Base-by-base conservation (phyloP, 2,888 invertebrate species). In the Xestia sexstrigata region DNA sequence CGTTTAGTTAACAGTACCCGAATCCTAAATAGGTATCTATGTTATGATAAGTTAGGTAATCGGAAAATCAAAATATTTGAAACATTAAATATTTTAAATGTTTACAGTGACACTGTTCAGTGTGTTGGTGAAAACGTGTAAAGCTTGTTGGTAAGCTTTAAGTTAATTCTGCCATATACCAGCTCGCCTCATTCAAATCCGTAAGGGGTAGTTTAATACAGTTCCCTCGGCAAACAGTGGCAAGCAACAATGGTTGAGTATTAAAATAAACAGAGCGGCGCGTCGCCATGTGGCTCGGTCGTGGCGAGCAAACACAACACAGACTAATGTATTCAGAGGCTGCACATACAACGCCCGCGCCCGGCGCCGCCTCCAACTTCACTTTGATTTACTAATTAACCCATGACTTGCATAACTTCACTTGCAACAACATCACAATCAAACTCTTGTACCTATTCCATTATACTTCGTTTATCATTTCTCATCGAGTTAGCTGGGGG, bases 211-310 rank as follows among this genome's bases (percentile, higher is more conserved):
- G 93, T 93, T 93, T 91, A 93, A 93, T 93, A 94, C 92, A 92
- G 93, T 93, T 93, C 94, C 92, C 94, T 95, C 90, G 67, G 90
- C 93, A 95, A 96, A 96, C 93, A 95, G 90, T 79, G 91, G 91
- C 93, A 90, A 93, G 92, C 95, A 94, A 95, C 96, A 95, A 95
- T 94, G 94, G 94, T 90, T 95, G 95, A 96, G 96, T 96, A 96
- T 96, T 96, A 95, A 96, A 96, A 95, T 96, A 96, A 96, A 96
- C 96, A 96, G 90, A 91, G 90, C 88, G 91, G 90, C 93, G 95
- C 95, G 91, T 92, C 93, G 95, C 95, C 96, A 96, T 96, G 96
- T 96, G 96, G 95, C 93, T 90, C 90, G 92, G 83, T 89, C 91
- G 92, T 91, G 92, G 91, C 93, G 92, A 91, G 92, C 92, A 94